A percentile compares a stretch with the other conserved stretches of the same genome.
These are phyloP conservation scores for Rhaphigaster nebulosa DNA, from an alignment of 2,888 invertebrate genomes.

Conservation along the genomic window DNA sequence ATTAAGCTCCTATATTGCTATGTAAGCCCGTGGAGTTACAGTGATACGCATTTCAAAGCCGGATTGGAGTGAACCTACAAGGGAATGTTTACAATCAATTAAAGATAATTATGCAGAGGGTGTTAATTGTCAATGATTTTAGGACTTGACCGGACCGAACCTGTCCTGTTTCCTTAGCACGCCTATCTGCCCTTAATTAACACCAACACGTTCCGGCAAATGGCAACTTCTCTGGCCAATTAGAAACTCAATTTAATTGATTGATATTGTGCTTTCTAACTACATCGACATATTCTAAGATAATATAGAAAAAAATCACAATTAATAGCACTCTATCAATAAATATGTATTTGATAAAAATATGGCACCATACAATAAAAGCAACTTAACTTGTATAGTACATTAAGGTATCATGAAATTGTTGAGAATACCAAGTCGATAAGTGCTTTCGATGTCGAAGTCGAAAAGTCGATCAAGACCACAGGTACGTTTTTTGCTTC, in stretches of 20 bases:
- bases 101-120: not conserved
- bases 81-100: conserved; percentile 11
- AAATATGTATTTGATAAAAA: too few relatives aligned
- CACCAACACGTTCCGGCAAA: not conserved
- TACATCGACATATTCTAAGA: not conserved
- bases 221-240: not conserved
- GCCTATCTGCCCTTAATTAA: not conserved
- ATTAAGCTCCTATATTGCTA: not conserved
- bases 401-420: too few relatives aligned
- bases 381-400: too few relatives aligned
- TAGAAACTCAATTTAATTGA: not conserved
- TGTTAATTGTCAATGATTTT: not conserved
- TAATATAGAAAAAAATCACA: too few relatives aligned
- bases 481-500: too few relatives aligned
- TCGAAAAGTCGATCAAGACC: too few relatives aligned
- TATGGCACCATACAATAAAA: too few relatives aligned
- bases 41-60: not conserved
- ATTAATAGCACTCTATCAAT: too few relatives aligned
- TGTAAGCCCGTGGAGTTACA: not conserved
- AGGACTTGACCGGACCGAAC: not conserved
- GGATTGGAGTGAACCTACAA: not conserved
- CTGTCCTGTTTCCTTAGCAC: not conserved
- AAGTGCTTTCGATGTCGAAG: too few relatives aligned
- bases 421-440: too few relatives aligned
- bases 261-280: not conserved